Conservation (phyloP, 2,797 vertebrate species). For the Semaprochilodus insignis region DNA sequence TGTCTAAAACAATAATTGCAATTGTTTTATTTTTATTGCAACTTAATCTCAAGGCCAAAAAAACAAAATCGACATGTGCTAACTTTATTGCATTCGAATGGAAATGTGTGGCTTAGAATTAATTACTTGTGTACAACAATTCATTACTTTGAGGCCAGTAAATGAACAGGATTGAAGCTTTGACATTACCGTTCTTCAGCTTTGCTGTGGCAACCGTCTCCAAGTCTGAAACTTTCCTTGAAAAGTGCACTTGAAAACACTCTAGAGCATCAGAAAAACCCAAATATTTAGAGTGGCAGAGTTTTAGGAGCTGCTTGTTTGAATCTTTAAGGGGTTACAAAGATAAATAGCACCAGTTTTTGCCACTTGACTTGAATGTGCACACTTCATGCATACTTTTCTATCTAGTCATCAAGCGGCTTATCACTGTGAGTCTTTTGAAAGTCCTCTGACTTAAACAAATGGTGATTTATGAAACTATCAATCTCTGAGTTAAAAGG, state of each 20-base stretch:
- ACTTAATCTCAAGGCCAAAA: no score
- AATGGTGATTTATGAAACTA: no score
- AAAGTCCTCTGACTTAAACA: background rate
- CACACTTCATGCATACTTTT: background rate
- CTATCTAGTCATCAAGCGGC: background rate
- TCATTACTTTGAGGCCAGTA: background rate
- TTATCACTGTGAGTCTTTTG: background rate
- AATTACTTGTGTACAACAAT: background rate
- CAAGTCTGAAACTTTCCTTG: background rate
- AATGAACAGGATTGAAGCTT: background rate
- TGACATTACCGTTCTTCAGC: background rate
- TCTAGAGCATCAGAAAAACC: constrained; percentile 34
- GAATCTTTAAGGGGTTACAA: background rate
- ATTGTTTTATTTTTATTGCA: no score
- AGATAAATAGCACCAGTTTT: background rate
- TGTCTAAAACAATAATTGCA: background rate
- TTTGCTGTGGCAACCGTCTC: constrained; percentile 3
- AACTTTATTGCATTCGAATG: background rate
- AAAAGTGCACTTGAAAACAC: constrained; percentile 23
- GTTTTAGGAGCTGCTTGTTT: constrained; percentile 12
- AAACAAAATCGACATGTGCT: background rate
- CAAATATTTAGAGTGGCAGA: constrained; percentile 61
- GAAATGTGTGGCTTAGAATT: background rate
- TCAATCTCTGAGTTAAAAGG: no score
- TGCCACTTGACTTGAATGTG: background rate